Evolutionary conservation across 1,140 invertebrate species (phyloP).

Genomic region (Pogonus chalceus): DNA sequence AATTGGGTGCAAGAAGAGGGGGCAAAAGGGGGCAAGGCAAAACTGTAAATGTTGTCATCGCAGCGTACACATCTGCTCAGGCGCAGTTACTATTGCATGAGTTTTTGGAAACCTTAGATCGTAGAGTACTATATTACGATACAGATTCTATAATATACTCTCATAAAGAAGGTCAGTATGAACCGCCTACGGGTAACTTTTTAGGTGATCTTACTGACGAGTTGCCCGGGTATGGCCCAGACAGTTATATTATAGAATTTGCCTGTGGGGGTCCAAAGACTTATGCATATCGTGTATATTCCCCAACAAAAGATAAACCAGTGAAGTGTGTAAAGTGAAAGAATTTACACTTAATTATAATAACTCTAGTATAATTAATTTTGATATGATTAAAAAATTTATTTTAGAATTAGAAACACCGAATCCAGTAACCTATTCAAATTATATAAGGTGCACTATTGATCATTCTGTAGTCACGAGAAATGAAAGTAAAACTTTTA

Average conservation of each 20-base stretch:
- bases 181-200: slow-evolving; percentile 6
- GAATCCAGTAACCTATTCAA: background rate
- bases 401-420: background rate
- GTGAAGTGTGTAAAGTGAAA: slow-evolving; percentile 10
- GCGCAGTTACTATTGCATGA: slow-evolving; percentile 30
- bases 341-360: slow-evolving; percentile 10
- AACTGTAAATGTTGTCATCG: slow-evolving; percentile 29
- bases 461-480: background rate
- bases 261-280: slow-evolving; percentile 7
- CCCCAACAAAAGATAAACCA: too few relatives aligned
- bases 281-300: background rate
- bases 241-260: slow-evolving; percentile 12
- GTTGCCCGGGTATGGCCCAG: slow-evolving; percentile 7
- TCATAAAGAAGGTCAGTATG: slow-evolving; percentile 6
- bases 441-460: background rate
- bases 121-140: slow-evolving; percentile 30
- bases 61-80: slow-evolving; percentile 29
- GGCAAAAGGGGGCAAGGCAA: background rate
- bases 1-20: slow-evolving; percentile 19
- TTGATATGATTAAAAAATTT: slow-evolving; percentile 8
- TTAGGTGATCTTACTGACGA: slow-evolving; percentile 13
- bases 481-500: background rate
- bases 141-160: slow-evolving; percentile 17
- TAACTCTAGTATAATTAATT: slow-evolving; percentile 6
- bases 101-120: slow-evolving; percentile 23